Conservation (phyloP, 64 coral and sea anemone species). For the Astreopora myriophthalma region DNA sequence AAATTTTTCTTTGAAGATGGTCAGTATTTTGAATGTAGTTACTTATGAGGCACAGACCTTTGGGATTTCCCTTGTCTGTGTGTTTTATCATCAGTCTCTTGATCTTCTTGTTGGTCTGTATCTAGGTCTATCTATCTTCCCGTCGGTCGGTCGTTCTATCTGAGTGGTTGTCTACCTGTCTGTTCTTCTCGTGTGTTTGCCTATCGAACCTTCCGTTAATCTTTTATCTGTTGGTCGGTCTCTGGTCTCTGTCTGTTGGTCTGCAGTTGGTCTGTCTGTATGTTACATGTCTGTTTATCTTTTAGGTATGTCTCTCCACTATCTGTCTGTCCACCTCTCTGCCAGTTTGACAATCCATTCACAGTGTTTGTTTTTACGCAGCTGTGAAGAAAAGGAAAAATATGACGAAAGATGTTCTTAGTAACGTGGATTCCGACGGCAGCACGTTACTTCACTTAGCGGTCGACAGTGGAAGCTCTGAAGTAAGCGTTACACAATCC, state of each 20-base stretch:
- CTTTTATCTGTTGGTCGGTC: too few species aligned
- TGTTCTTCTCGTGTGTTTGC: not conserved
- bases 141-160: too few species aligned
- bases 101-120: not conserved
- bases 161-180: not conserved
- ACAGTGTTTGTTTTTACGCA: not conserved
- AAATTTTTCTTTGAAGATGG: slow-evolving; percentile 44
- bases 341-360: not conserved
- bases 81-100: too few species aligned
- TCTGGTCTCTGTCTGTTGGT: not conserved
- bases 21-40: not conserved
- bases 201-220: too few species aligned
- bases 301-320: too few species aligned
- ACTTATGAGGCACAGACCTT: too few species aligned
- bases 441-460: slow-evolving; percentile 63
- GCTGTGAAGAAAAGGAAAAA: not conserved
- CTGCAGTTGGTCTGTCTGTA: too few species aligned
- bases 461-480: slow-evolving; percentile 51
- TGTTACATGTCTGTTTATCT: too few species aligned
- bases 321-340: not conserved
- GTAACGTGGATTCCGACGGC: slow-evolving; percentile 49
- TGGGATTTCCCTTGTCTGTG: not conserved
- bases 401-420: not conserved
- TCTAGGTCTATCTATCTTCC: not conserved
- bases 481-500: not conserved